Base-by-base conservation (phyloP, 64 coral and sea anemone species). In the Montipora foliosa region DNA sequence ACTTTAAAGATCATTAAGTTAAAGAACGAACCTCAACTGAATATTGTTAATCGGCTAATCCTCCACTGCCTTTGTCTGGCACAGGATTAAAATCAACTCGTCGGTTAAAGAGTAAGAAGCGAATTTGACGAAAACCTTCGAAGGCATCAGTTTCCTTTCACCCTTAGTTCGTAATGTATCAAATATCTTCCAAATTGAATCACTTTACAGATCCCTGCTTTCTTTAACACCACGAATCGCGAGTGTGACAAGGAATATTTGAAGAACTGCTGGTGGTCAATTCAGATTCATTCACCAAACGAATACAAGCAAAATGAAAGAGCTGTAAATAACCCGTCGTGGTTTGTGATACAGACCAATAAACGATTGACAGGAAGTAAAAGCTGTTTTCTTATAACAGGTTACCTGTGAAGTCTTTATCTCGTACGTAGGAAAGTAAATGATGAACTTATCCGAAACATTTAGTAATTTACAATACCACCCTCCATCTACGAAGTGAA, bases 241-340 rank as follows among this genome's bases (percentile, higher is more conserved):
- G 29, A 44, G 14, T 21, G 66, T 19, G 44, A 68, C 49, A 1
- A n/a, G 47, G 66, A 86, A 86, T 86, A 86, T 71, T 70, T 71
- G 62, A 49, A 71, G 49, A 70, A 72, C 47, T 8, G 45, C 82
- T 5, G 82, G 82, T 86, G 66, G 22, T 44, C 82, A 11, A 71
- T 86, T 86, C 19, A 86, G n/a, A 8, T 6, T 67, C 11, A 71
- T 45, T 86, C 64, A 86, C 82, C 82, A 50, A 21, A 86, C 14
- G 49, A n/a, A 20, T 71, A 21, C 80, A 71, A 21, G 64, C 45
- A 44, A 17, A 24, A 29, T 71, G 5, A 12, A 67, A 47, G 2
- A 71, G 14, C 46, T 66, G 66, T n/a, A 21, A 3, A 47, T 8
- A 19, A 72, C 66, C 47, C 15, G 64, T 72, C 44, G 47, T 21